Conservation (phyloP, 2,113 vertebrate genomes). For the Agelaius tricolor region DNA sequence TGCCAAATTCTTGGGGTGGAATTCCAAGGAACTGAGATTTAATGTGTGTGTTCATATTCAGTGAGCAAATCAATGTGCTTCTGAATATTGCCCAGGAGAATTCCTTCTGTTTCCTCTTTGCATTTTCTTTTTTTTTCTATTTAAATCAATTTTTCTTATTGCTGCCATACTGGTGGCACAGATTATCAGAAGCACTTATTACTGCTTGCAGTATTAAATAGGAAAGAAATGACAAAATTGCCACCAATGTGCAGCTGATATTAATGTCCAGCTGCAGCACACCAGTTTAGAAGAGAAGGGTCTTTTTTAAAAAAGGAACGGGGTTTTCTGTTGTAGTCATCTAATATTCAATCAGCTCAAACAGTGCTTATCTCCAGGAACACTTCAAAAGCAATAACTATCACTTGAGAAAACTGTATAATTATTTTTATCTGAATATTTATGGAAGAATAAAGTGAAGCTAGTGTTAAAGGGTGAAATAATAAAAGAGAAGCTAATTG, state of each 20-base stretch:
- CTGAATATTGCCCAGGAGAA: constrained; percentile 3
- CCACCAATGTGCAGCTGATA: background rate
- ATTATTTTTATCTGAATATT: background rate
- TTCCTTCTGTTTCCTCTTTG: background rate
- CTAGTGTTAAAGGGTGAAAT: background rate
- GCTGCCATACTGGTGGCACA: background rate
- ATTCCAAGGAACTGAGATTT: constrained; percentile 42
- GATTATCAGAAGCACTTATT: constrained; percentile 6
- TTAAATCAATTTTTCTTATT: background rate
- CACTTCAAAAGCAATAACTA: background rate
- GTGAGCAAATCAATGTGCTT: constrained; percentile 11
- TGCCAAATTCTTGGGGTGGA: constrained; percentile 1
- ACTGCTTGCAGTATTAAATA: background rate
- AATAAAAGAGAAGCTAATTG: background rate
- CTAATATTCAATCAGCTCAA: background rate
- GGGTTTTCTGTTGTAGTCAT: background rate
- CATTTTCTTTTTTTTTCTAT: background rate
- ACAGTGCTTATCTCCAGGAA: background rate
- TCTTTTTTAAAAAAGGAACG: background rate
- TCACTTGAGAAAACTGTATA: background rate
- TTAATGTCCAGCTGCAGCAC: background rate
- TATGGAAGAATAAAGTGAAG: background rate
- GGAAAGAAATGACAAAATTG: background rate
- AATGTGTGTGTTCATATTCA: constrained; percentile 23
- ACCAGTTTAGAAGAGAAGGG: background rate